A percentile compares a stretch with the other conserved stretches of the same genome.
Evolutionary conservation across 2,797 vertebrate genomes (phyloP).

Genomic region (Pipistrellus pygmaeus): DNA sequence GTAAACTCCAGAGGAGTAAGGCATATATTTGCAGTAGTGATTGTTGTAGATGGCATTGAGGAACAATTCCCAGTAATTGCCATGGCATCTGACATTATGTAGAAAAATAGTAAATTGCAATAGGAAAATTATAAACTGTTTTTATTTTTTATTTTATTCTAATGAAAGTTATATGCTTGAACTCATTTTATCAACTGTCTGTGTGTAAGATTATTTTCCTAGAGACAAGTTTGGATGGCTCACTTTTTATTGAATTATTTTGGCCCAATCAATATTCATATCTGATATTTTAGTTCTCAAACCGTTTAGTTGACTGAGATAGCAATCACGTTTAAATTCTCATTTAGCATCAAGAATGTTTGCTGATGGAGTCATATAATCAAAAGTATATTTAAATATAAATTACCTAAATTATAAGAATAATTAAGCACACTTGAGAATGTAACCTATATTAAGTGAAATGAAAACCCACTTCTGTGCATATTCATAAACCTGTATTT

Average conservation of each 20-base stretch:
- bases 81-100: background rate
- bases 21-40: background rate
- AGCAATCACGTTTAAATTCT: constrained; percentile 70
- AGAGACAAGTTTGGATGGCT: constrained; percentile 8
- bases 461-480: constrained; percentile 41
- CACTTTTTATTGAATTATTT: background rate
- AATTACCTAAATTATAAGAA: constrained; percentile 67
- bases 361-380: constrained; percentile 68
- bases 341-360: constrained; percentile 58
- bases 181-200: background rate
- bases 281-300: constrained; percentile 41
- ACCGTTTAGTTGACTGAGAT: constrained; percentile 55
- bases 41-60: background rate
- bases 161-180: constrained; percentile 39
- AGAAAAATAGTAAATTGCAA: constrained; percentile 30
- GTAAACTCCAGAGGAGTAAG: background rate
- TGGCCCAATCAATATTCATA: constrained; percentile 40
- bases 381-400: constrained; percentile 71
- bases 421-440: constrained; percentile 70
- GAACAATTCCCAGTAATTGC: background rate
- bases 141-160: constrained; percentile 38
- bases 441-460: constrained; percentile 62
- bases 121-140: background rate
- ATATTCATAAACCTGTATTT: constrained; percentile 67
- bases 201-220: background rate